Conservation (phyloP, 1,140 invertebrate genomes). For the Thaumatotibia leucotreta region DNA sequence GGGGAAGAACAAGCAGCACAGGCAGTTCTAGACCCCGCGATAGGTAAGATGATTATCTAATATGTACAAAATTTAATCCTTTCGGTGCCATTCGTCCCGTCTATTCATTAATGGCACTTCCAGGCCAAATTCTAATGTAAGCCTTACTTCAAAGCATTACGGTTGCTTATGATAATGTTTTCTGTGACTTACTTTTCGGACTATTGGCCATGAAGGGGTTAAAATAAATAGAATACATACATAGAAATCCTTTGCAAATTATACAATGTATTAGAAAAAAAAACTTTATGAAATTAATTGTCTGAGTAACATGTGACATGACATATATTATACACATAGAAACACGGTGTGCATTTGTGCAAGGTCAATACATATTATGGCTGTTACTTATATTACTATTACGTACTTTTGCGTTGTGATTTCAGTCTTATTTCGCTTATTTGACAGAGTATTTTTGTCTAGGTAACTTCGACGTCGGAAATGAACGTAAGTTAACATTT, state of each 20-base stretch:
- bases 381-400: background rate
- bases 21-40: constrained; percentile 79
- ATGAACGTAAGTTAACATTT: constrained; percentile 5
- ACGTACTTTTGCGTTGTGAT: background rate
- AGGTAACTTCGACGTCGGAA: constrained; percentile 14
- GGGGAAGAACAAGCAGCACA: constrained; percentile 80
- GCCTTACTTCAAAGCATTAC: background rate
- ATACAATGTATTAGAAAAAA: background rate
- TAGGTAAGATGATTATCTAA: constrained; percentile 68
- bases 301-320: too few species aligned
- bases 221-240: background rate
- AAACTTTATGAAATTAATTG: too few species aligned
- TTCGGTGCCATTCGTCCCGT: background rate
- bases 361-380: background rate
- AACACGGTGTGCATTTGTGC: background rate
- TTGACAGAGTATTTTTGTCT: constrained; percentile 3
- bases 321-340: too few species aligned
- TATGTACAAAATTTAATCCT: background rate
- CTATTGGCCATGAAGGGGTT: too few species aligned
- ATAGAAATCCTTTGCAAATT: background rate
- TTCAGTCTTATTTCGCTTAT: background rate
- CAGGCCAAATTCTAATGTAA: background rate
- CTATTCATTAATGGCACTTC: background rate
- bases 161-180: background rate
- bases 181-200: too few species aligned